Base-by-base conservation (phyloP, 1,140 invertebrate genomes). In the Pseudobourletiella spinata region DNA sequence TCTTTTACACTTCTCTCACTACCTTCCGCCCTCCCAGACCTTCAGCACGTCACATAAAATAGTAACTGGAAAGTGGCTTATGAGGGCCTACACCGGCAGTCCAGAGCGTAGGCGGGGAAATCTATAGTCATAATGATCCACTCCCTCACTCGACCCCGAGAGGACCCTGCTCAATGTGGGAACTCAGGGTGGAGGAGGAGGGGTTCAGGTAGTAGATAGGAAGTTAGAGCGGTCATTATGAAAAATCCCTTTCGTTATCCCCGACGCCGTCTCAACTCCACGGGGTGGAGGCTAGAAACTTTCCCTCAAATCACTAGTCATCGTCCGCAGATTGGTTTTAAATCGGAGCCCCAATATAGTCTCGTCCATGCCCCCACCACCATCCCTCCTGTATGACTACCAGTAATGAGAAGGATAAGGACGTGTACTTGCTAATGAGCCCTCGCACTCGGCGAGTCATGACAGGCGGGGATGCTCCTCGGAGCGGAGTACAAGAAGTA, bases 1-100 rank as follows among this genome's bases (percentile, higher is more conserved):
- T 26, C 25, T 26, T 43, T 26, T 42, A 22, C 20, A 20, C 42
- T 57, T 28, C 56, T 57, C 29, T 39, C 22, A 57, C 54, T 57
- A 6, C n/a, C 32, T 35, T 44, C 29, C 20, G 29, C 42, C 46
- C 46, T 57, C 43, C 26, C 6, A 48, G 26, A 57, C 56, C 56
- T 57, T 35, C 39, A 57, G 26, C 26, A 11, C 18, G 20, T 15
- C 15, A 15, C 42, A 39, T 39, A 11, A 39, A 39, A 11, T 39
- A 39, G 11, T 39, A 11, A 11, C 35, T 11, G n/a, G 35, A 39
- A n/a, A 39, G 11, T n/a, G n/a, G n/a, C n/a, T n/a, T n/a, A n/a
- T n/a, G n/a, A n/a, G n/a, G n/a, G n/a, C n/a, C n/a, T n/a, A n/a
- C n/a, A n/a, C n/a, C n/a, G n/a, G n/a, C n/a, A n/a, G n/a, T n/a